These are phyloP conservation scores for Eupleurogrammus muticus DNA, from an alignment of 2,797 vertebrate species.

Conservation along the genomic window DNA sequence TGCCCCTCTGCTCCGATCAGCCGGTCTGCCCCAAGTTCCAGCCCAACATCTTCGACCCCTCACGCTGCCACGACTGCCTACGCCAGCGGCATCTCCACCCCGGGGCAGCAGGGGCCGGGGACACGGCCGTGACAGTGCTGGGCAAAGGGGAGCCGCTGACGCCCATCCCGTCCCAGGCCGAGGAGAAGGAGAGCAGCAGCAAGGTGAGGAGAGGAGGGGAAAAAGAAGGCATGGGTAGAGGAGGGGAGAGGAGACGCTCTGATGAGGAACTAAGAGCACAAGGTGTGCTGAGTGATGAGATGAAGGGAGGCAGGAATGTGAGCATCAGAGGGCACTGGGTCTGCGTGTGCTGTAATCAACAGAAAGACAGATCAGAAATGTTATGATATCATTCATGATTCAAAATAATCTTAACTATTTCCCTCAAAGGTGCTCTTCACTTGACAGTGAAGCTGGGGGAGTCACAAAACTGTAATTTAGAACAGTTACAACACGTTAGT, in stretches of 20 bases:
- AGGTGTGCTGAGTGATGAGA: slow-evolving; percentile 49
- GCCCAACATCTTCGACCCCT: slow-evolving; percentile 89
- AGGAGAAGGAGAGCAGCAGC: slow-evolving; percentile 76
- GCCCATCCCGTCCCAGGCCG: slow-evolving; percentile 60
- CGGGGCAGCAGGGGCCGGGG: slow-evolving; percentile 19
- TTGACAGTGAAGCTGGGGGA: neutral
- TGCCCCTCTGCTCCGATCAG: slow-evolving; percentile 79
- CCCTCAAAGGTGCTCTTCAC: neutral
- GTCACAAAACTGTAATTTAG: neutral
- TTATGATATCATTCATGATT: neutral
- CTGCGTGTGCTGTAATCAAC: neutral
- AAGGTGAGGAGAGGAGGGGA: slow-evolving; percentile 71
- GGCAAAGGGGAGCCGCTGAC: slow-evolving; percentile 55
- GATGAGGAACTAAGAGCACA: slow-evolving; percentile 7
- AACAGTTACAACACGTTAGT: neutral
- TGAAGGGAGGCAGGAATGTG: slow-evolving; percentile 15
- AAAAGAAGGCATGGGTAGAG: slow-evolving; percentile 5
- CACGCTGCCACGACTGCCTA: slow-evolving; percentile 89
- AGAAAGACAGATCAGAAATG: neutral
- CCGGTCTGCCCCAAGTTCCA: slow-evolving; percentile 85
- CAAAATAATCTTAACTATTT: neutral
- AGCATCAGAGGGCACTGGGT: slow-evolving; percentile 25
- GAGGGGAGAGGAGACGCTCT: too few relatives aligned
- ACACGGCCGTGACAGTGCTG: slow-evolving; percentile 22
- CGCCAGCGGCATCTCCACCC: slow-evolving; percentile 82